phyloP scores from a whole-genome alignment of 2,888 invertebrate genomes.

The Watsonalla binaria region DNA sequence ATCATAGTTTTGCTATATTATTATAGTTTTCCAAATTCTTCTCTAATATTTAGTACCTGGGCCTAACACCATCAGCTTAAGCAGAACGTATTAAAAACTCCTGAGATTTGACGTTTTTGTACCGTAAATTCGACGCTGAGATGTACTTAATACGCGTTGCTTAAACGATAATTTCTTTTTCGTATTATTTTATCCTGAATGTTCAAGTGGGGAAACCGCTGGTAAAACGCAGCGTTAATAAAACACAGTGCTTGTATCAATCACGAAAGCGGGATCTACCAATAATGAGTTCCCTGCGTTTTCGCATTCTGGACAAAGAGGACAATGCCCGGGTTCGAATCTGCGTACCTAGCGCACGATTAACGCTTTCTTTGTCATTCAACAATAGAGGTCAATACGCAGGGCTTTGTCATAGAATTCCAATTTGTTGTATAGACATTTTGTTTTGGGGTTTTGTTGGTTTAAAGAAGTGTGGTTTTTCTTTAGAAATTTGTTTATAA shows the following conservation, averaged over 20 bases:
- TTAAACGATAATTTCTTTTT: no score
- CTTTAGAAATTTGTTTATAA: slow-evolving; percentile 13
- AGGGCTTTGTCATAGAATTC: slow-evolving; percentile 1
- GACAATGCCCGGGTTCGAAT: slow-evolving; percentile 44
- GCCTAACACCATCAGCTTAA: no score
- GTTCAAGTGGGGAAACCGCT: not conserved
- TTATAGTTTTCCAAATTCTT: no score
- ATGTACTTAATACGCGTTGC: no score
- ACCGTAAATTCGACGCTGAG: no score
- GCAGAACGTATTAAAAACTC: no score
- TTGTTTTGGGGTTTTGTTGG: slow-evolving; percentile 19
- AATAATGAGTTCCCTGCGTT: slow-evolving; percentile 50
- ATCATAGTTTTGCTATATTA: no score
- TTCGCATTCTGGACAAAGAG: slow-evolving; percentile 32
- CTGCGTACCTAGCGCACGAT: slow-evolving; percentile 45
- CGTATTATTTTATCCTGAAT: no score
- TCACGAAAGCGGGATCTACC: slow-evolving; percentile 28
- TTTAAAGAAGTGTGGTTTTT: slow-evolving; percentile 9
- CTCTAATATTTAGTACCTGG: no score
- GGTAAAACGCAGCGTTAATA: slow-evolving; percentile 20
- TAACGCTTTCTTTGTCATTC: slow-evolving; percentile 49
- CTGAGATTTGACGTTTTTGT: no score
- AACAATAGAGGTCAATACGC: slow-evolving; percentile 25
- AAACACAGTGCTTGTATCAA: slow-evolving; percentile 23
- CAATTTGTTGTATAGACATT: slow-evolving; percentile 26